These are phyloP conservation scores for Clarias laeviceps DNA, from an alignment of 2,797 vertebrate species.

Conservation along the genomic window DNA sequence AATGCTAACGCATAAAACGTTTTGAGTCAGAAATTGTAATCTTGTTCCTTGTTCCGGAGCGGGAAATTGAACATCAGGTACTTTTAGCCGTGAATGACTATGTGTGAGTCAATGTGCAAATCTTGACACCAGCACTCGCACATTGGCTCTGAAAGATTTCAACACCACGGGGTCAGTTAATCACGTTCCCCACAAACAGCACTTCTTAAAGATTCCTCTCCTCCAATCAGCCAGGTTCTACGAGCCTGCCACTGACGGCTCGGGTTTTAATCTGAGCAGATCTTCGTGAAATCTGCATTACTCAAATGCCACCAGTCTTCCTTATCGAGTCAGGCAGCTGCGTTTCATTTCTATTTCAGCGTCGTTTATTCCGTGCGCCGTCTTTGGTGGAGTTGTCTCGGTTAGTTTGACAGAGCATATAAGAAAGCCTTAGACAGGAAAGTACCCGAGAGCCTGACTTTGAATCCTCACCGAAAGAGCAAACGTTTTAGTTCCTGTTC, in stretches of 20 bases:
- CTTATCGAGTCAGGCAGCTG: not conserved
- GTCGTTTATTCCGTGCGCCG: not conserved
- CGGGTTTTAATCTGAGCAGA: not conserved
- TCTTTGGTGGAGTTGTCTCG: not conserved
- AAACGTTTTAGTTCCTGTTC: not conserved
- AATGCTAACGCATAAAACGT: not conserved
- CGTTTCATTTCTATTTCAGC: not conserved
- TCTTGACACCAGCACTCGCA: not conserved
- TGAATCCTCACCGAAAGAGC: not conserved
- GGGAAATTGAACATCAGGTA: not conserved
- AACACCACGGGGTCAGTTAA: not conserved
- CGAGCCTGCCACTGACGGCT: not conserved
- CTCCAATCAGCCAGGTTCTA: not conserved
- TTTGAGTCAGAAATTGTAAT: not conserved
- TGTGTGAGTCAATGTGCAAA: not conserved
- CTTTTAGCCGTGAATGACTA: not conserved
- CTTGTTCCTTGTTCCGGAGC: not conserved
- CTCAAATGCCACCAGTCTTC: not conserved
- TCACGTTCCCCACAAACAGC: not conserved
- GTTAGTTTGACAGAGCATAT: slow-evolving; percentile 15
- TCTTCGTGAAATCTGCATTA: not conserved
- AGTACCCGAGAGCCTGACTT: not conserved
- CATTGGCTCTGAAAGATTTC: not conserved
- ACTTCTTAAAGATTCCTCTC: not conserved
- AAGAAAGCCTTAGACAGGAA: not conserved